Conservation (phyloP, 2,888 invertebrate species). For the Leucophenga montana region DNA sequence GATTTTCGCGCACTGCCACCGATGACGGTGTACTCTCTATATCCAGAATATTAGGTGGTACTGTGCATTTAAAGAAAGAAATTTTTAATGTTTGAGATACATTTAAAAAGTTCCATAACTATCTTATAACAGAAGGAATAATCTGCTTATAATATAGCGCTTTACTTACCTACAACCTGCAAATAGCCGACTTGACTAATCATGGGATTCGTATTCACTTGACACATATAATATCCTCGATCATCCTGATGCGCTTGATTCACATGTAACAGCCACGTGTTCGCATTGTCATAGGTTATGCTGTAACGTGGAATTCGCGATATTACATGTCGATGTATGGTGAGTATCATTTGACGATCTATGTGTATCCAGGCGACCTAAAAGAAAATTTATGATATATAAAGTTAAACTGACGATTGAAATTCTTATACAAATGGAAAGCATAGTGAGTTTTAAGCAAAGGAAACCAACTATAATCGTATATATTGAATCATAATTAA, state of each 20-base stretch:
- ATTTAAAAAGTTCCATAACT: no score
- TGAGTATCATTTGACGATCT: constrained; percentile 93
- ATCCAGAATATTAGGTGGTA: constrained; percentile 94
- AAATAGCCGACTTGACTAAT: constrained; percentile 95
- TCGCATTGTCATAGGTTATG: constrained; percentile 92
- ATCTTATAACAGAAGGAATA: no score
- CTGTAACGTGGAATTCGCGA: constrained; percentile 92
- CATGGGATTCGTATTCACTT: constrained; percentile 92
- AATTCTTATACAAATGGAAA: no score
- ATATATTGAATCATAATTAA: no score
- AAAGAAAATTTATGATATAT: neutral
- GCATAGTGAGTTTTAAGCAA: no score
- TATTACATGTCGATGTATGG: constrained; percentile 93
- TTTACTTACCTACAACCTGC: constrained; percentile 89
- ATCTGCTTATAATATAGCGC: no score
- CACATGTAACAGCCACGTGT: constrained; percentile 92
- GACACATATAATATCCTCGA: constrained; percentile 81
- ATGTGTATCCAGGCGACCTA: constrained; percentile 97
- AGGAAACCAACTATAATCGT: no score
- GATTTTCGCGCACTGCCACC: constrained; percentile 93
- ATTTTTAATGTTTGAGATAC: neutral
- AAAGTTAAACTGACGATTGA: constrained; percentile 32
- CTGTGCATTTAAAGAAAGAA: constrained; percentile 74
- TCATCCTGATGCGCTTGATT: constrained; percentile 93
- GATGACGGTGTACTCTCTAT: constrained; percentile 92